Evolutionary conservation across 2,113 vertebrate species (phyloP), one percentile per base, ranked within the genome.

Genomic region (Nothobranchius kuhntae): DNA sequence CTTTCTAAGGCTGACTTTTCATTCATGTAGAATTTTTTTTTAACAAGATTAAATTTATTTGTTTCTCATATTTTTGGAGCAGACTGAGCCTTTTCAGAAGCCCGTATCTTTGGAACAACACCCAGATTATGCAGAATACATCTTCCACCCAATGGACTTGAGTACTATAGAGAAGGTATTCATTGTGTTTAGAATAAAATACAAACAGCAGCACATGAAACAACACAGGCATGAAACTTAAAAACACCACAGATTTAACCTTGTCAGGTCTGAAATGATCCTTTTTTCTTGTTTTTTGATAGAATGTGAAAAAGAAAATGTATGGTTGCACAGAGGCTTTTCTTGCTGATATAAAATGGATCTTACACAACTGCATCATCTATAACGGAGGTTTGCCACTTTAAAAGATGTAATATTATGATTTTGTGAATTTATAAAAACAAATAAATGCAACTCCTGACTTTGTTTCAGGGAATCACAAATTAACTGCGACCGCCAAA

Each of bases 261-360:
- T 40, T 1, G 38, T 8, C 9, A 40, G 38, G 9, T 8, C 38
- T 40, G 38, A 40, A 40, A 1, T 40, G 38, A 40, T 6, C 38
- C 38, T 40, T 40, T 40, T 40, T 40, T 40, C 56, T 71, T 21
- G 1, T 47, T 44, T 63, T 65, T 75, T 53, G 55, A 42, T 80
- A 99, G 97, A 99, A 98, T 84, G 95, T 98, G 79, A 99, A 98
- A 89, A 99, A 98, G 95, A 99, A 96, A 92, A 96, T 98, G 95
- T 99, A 96, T 46, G 97, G 97, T 84, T 99, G 97, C 91, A 99
- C 97, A 3, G 97, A 99, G 92, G 96, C 97, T 71, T 99, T 98
- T 92, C 91, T 99, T 87, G 96, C 97, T 47, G 97, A 99, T 63
- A 95, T 96, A 86, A 99, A 99, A 89, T 98, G 97, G 97, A 99